phyloP scores from a whole-genome alignment of 2,888 invertebrate species.

The Drosophila eohydei region DNA sequence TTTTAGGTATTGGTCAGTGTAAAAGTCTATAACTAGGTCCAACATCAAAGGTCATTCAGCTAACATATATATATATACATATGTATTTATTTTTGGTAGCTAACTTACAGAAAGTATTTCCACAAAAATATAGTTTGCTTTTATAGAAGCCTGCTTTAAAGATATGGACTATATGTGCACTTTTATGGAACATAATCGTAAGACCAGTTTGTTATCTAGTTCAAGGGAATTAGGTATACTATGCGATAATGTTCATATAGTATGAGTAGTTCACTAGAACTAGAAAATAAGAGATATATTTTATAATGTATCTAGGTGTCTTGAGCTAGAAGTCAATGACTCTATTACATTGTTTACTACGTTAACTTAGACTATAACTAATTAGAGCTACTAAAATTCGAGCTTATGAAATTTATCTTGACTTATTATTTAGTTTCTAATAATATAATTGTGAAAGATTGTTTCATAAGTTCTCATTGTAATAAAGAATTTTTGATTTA shows the following conservation, averaged over 20 bases:
- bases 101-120: background rate
- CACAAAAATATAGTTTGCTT: background rate
- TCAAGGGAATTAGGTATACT: background rate
- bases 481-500: too few species aligned
- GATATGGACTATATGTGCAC: slow-evolving; percentile 9
- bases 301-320: too few species aligned
- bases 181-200: slow-evolving; percentile 5
- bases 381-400: too few species aligned
- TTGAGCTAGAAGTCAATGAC: background rate
- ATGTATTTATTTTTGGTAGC: slow-evolving; percentile 5
- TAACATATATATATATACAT: background rate
- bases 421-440: too few species aligned
- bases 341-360: background rate
- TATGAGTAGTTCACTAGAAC: background rate
- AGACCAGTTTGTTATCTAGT: background rate
- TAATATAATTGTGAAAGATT: too few species aligned
- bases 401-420: too few species aligned
- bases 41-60: background rate
- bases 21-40: background rate
- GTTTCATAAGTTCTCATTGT: too few species aligned
- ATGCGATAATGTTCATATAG: background rate
- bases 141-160: slow-evolving; percentile 5
- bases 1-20: background rate
- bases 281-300: too few species aligned
- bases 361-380: background rate